phyloP scores from a whole-genome alignment of 2,797 vertebrate species.

The Gymnothorax javanicus region DNA sequence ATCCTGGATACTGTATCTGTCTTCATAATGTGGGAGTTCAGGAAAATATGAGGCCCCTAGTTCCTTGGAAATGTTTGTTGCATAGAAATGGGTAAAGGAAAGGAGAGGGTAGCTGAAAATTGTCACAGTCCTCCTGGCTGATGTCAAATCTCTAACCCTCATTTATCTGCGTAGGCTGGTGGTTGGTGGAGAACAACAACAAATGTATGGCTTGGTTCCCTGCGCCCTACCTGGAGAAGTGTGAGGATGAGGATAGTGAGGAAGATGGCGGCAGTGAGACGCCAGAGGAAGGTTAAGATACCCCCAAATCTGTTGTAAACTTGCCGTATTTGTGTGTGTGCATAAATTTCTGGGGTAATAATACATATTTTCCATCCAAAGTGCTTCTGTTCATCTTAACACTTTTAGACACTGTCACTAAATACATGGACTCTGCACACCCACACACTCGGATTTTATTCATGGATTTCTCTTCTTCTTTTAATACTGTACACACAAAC shows the following conservation, averaged over 20 bases:
- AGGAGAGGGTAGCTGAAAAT: neutral
- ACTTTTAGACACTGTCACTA: too few relatives aligned
- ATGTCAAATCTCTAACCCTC: neutral
- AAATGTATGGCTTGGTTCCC: conserved; percentile 90
- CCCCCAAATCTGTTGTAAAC: neutral
- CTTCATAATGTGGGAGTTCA: neutral
- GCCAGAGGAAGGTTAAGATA: conserved; percentile 41
- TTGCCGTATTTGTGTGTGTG: neutral
- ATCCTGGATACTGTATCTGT: neutral
- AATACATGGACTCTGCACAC: too few relatives aligned
- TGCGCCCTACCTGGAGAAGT: conserved; percentile 82
- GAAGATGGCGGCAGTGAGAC: conserved; percentile 43
- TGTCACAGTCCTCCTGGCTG: neutral
- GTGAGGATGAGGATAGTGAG: conserved; percentile 46
- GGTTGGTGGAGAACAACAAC: conserved; percentile 86
- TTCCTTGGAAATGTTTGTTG: neutral
- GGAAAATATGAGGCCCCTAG: neutral
- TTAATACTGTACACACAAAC: too few relatives aligned
- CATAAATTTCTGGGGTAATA: neutral
- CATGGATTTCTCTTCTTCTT: too few relatives aligned
- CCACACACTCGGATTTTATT: too few relatives aligned
- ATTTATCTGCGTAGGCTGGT: conserved; percentile 80
- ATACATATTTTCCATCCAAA: too few relatives aligned
- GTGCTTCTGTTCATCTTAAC: too few relatives aligned
- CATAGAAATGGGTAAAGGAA: neutral